phyloP scores from a whole-genome alignment of 2,797 vertebrate genomes.

The Leptoclinus maculatus region DNA sequence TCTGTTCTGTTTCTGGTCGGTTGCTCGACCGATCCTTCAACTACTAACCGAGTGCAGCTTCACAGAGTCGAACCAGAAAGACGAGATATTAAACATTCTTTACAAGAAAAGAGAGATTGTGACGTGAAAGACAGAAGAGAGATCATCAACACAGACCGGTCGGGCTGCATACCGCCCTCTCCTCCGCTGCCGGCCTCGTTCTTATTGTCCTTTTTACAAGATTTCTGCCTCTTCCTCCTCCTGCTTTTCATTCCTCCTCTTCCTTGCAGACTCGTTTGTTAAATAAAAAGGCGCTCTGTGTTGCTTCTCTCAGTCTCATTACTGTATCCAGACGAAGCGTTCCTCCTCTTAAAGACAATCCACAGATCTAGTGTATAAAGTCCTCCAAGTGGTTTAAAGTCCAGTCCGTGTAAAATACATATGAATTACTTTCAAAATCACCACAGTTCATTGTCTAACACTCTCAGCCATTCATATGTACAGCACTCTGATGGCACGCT shows the following conservation, averaged over 20 bases:
- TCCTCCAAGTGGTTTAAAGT: conserved; percentile 67
- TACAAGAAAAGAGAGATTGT: conserved; percentile 1
- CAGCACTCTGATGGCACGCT: conserved; percentile 60
- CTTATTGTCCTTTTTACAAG: conserved; percentile 41
- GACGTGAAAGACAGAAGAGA: conserved; percentile 4
- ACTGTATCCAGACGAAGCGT: conserved; percentile 37
- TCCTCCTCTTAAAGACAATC: conserved; percentile 35
- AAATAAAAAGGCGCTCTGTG: conserved; percentile 11
- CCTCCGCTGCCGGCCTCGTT: too few relatives aligned
- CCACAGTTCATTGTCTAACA: conserved; percentile 50
- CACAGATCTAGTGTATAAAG: conserved; percentile 44
- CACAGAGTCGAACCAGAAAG: conserved; percentile 70
- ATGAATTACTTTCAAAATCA: conserved; percentile 54
- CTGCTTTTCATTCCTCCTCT: conserved; percentile 33
- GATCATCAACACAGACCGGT: conserved; percentile 36
- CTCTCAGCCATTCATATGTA: conserved; percentile 57
- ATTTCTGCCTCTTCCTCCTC: conserved; percentile 20
- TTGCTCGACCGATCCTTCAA: conserved; percentile 29
- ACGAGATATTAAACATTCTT: conserved; percentile 47
- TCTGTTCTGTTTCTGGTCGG: not conserved
- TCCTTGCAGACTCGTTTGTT: conserved; percentile 1
- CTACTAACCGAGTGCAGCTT: conserved; percentile 58
- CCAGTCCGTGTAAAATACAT: conserved; percentile 53
- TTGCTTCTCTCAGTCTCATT: conserved; percentile 25
- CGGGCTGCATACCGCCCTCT: conserved; percentile 52